Evolutionary conservation across 2,888 invertebrate species (phyloP).

Genomic region (Euplagia quadripunctaria): DNA sequence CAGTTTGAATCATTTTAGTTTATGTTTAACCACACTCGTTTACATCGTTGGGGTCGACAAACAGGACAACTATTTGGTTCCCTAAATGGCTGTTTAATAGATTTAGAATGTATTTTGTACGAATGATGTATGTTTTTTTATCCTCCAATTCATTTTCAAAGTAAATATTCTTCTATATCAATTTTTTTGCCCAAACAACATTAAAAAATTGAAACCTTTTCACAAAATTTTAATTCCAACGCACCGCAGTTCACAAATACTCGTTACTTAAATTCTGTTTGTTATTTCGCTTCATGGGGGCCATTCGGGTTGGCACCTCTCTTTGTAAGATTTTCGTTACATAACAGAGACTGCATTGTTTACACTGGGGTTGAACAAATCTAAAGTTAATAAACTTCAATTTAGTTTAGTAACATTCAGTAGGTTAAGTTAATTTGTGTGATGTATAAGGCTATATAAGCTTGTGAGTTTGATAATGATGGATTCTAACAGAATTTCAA

Average conservation of each 20-base stretch:
- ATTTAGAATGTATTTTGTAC: too few relatives aligned
- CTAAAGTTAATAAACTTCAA: background rate
- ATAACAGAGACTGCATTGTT: slow-evolving; percentile 30
- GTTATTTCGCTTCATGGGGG: slow-evolving; percentile 60
- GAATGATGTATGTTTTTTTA: too few relatives aligned
- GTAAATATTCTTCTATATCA: too few relatives aligned
- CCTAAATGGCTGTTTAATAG: too few relatives aligned
- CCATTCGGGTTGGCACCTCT: slow-evolving; percentile 53
- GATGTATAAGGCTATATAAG: background rate
- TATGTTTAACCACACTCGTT: too few relatives aligned
- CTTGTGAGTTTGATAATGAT: background rate
- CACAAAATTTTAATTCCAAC: slow-evolving; percentile 67
- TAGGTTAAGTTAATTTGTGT: background rate
- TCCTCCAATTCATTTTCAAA: too few relatives aligned
- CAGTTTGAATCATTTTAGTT: too few relatives aligned
- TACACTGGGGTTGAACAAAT: slow-evolving; percentile 5
- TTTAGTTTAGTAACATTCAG: background rate
- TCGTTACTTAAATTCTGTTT: slow-evolving; percentile 76
- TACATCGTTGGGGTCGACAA: too few relatives aligned
- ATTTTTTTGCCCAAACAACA: background rate
- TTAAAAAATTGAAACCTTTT: slow-evolving; percentile 16
- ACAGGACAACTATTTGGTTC: too few relatives aligned
- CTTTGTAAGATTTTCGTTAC: slow-evolving; percentile 26
- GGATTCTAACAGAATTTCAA: background rate
- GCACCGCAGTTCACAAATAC: slow-evolving; percentile 67